A percentile compares a stretch with the other conserved stretches of the same genome.
These are phyloP conservation scores for Tribolium castaneum DNA, from an alignment of 1,140 invertebrate species.

Conservation along the genomic window DNA sequence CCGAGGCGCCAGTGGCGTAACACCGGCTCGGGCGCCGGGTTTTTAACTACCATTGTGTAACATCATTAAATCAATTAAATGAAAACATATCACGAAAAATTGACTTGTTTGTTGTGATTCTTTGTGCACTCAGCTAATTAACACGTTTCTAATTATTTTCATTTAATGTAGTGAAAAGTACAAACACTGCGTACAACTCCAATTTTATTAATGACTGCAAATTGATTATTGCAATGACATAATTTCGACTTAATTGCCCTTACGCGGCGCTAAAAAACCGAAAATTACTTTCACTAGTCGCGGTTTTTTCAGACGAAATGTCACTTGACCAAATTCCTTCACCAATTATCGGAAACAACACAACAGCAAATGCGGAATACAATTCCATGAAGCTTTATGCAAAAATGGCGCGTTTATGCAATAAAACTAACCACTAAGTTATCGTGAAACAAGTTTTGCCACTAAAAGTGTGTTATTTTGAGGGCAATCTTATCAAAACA, in stretches of 20 bases:
- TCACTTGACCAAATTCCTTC: background rate
- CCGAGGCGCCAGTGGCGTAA: slow-evolving; percentile 3
- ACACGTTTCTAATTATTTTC: background rate
- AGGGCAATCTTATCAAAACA: no score
- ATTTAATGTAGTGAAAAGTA: background rate
- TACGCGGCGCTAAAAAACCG: background rate
- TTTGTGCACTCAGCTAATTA: background rate
- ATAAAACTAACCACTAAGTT: no score
- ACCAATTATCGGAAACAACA: background rate
- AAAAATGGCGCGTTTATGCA: background rate
- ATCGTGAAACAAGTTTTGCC: no score
- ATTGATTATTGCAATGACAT: background rate
- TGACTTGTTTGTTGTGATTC: no score
- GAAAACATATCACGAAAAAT: no score
- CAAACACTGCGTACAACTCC: background rate
- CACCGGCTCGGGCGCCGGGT: background rate
- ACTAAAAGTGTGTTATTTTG: no score
- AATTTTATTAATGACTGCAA: background rate
- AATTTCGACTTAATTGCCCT: background rate
- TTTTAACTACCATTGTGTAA: background rate
- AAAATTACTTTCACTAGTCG: background rate
- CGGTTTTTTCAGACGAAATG: background rate
- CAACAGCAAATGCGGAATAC: no score
- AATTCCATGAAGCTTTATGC: no score
- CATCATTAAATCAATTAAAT: background rate